Base-by-base conservation (phyloP, 1,140 invertebrate species). In the Brachystomella parvula region DNA sequence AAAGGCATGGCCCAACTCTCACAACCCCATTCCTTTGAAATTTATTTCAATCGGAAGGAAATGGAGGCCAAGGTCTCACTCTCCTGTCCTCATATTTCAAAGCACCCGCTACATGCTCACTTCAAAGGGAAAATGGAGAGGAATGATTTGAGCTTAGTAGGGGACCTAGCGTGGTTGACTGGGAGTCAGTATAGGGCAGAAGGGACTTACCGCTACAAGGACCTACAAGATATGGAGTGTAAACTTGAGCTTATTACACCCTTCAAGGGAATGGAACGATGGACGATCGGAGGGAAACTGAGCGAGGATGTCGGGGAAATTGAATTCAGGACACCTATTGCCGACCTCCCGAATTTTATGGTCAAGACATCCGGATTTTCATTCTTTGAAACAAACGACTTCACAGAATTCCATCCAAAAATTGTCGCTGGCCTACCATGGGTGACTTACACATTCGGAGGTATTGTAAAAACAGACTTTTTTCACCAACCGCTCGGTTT, bases 221-320 rank as follows among this genome's bases (percentile, higher is more conserved):
- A 58, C 32, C 70, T 69, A 44, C 60, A 74, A 47, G 71, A 75
- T 44, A 64, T 76, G 47, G 73, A 75, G 64, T 64, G 61, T 3
- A 74, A 71, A 53, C 30, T 75, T 19, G 73, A 73, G 19, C 24
- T 75, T 44, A 69, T 66, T 21, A 74, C 75, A 12, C 75, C 76
- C 17, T 74, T 73, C 33, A 61, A 73, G 47, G 32, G 19, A 9
- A 65, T 75, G 28, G 70, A 69, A 32, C 62, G 74, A 26, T 47
- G 47, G 32, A 74, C 61, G 17, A 67, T 68, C 61, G 74, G 61
- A 44, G 60, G 61, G 21, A 72, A 66, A 65, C 60, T 49, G 12
- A 29, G 24, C 12, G 6, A 32, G 0, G 63, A 69, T 44, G 66
- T 69, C 57, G 28, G 66, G 29, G 33, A 63, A 31, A 26, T 63